phyloP scores from a whole-genome alignment of 2,797 vertebrate genomes.

The Carapus acus region DNA sequence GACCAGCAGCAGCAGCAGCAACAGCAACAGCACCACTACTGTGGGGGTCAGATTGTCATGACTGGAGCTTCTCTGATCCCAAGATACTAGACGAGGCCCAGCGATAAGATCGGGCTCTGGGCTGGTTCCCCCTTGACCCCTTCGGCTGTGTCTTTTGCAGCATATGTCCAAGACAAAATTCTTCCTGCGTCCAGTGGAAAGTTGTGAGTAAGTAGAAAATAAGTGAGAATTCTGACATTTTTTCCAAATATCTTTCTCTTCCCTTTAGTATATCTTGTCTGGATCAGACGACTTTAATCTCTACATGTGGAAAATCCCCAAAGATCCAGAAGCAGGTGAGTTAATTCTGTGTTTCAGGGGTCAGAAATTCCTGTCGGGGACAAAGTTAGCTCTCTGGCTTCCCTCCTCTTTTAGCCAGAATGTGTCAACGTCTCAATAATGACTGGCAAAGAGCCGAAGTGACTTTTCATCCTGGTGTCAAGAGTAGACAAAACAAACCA shows the following conservation, averaged over 20 bases:
- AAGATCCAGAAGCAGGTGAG: constrained; percentile 92
- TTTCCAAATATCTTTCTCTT: constrained; percentile 23
- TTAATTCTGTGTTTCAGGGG: background rate
- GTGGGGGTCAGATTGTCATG: constrained; percentile 27
- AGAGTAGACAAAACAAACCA: constrained; percentile 25
- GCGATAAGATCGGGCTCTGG: constrained; percentile 24
- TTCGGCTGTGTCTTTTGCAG: background rate
- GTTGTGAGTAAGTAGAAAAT: constrained; percentile 2
- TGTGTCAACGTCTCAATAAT: background rate
- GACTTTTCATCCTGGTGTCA: constrained; percentile 18
- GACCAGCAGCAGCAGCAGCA: constrained; percentile 31
- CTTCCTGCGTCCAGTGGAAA: background rate
- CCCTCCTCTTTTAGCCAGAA: constrained; percentile 1
- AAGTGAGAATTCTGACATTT: constrained; percentile 11
- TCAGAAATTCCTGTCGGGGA: background rate
- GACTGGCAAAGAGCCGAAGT: background rate
- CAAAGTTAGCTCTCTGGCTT: constrained; percentile 6
- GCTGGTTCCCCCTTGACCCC: constrained; percentile 1
- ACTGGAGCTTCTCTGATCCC: constrained; percentile 25
- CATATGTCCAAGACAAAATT: constrained; percentile 2
- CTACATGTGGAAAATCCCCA: constrained; percentile 99
- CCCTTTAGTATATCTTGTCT: constrained; percentile 89
- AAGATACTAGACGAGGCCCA: constrained; percentile 1
- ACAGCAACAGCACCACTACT: no score
- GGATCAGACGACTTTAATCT: constrained; percentile 99